These are phyloP conservation scores for Oegoconia quadripuncta DNA, from an alignment of 2,888 invertebrate species.

Conservation along the genomic window DNA sequence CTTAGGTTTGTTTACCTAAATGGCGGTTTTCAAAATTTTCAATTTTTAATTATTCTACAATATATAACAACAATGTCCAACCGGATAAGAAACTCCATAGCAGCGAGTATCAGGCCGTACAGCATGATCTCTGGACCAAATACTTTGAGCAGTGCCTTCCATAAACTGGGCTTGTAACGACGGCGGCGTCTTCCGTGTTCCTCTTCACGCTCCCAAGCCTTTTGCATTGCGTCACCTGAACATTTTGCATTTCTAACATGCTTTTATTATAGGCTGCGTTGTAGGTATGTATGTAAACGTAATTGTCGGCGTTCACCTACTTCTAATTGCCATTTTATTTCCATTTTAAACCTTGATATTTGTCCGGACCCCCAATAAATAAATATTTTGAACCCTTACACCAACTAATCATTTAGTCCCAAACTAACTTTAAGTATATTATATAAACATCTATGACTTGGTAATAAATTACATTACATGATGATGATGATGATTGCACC, in stretches of 20 bases:
- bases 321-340: too few relatives aligned
- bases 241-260: neutral
- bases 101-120: conserved; percentile 81
- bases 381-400: too few relatives aligned
- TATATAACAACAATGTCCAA: conserved; percentile 29
- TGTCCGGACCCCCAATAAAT: too few relatives aligned
- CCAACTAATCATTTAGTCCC: too few relatives aligned
- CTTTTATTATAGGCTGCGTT: too few relatives aligned
- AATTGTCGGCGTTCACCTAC: too few relatives aligned
- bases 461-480: too few relatives aligned
- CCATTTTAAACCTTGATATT: too few relatives aligned
- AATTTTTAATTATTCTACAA: neutral
- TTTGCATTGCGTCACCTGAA: conserved; percentile 81
- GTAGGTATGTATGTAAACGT: neutral
- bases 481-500: too few relatives aligned
- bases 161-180: conserved; percentile 78
- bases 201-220: conserved; percentile 81
- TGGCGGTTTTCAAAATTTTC: neutral
- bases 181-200: conserved; percentile 27
- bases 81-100: conserved; percentile 82
- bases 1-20: too few relatives aligned
- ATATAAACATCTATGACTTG: too few relatives aligned
- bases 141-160: conserved; percentile 78
- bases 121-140: conserved; percentile 81
- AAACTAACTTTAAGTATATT: too few relatives aligned